Conservation (phyloP, 92 coral and sea anemone species). For the Meandrina meandrites region DNA sequence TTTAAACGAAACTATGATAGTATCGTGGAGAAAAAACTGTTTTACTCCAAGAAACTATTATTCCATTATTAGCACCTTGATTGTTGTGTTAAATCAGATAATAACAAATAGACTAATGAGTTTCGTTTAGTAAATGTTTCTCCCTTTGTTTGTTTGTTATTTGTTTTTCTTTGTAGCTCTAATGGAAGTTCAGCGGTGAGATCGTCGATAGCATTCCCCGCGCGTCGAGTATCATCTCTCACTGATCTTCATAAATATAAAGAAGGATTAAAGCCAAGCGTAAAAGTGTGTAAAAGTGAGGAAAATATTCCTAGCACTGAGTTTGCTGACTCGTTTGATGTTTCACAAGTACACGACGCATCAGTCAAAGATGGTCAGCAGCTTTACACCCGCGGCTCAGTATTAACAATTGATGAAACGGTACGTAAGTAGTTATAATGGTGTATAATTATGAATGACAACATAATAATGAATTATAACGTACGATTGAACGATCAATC, state of each 20-base stretch:
- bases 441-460: too few species aligned
- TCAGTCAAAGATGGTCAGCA: not conserved
- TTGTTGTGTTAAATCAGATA: too few species aligned
- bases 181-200: not conserved
- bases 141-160: not conserved
- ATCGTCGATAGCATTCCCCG: not conserved
- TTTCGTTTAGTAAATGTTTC: not conserved
- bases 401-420: not conserved
- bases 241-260: not conserved
- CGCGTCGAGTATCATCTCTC: slow-evolving; percentile 17
- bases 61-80: too few species aligned
- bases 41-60: too few species aligned
- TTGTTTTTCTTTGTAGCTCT: not conserved
- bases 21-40: too few species aligned
- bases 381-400: not conserved
- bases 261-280: not conserved
- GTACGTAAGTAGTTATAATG: not conserved
- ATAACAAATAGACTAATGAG: not conserved
- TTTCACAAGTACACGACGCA: not conserved
- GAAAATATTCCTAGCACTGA: not conserved
- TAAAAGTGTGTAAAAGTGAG: not conserved
- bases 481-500: not conserved
- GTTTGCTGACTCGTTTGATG: not conserved
- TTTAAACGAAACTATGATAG: too few species aligned
- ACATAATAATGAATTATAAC: too few species aligned